These are phyloP conservation scores for Corynorhinus townsendii DNA, from an alignment of 2,113 vertebrate genomes.

Conservation along the genomic window DNA sequence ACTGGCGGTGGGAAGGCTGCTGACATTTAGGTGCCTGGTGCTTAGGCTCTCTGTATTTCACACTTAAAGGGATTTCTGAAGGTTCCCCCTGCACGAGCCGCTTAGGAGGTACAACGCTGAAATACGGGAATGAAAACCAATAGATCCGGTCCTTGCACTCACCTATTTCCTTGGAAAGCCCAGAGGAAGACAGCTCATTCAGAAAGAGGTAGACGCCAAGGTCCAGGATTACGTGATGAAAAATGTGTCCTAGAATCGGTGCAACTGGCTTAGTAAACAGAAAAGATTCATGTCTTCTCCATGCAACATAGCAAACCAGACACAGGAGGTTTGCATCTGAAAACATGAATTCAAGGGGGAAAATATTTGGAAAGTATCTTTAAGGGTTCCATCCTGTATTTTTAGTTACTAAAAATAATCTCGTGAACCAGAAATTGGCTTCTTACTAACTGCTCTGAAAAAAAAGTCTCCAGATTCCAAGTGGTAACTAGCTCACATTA, in stretches of 20 bases:
- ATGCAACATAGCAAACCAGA: background rate
- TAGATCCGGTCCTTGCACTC: background rate
- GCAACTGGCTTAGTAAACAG: background rate
- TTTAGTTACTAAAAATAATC: background rate
- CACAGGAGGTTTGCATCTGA: background rate
- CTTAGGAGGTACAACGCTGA: background rate
- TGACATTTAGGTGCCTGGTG: background rate
- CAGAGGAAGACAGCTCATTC: slow-evolving; percentile 7
- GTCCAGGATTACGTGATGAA: background rate
- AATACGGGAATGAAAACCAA: background rate
- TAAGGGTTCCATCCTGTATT: background rate
- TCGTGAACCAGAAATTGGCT: background rate
- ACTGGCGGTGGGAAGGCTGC: background rate
- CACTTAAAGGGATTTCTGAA: background rate
- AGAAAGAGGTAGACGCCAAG: background rate
- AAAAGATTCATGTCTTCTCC: background rate
- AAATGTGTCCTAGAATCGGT: background rate
- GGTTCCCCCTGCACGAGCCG: background rate
- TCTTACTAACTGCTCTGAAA: background rate
- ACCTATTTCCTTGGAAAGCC: slow-evolving; percentile 20
- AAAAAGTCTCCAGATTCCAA: background rate
- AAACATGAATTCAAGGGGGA: background rate
- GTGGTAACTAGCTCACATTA: background rate
- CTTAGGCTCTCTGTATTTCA: background rate
- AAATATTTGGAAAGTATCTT: background rate